A percentile compares a stretch with the other conserved stretches of the same genome.
These are phyloP conservation scores for Morpho helenor DNA, from an alignment of 2,888 invertebrate genomes.

Conservation along the genomic window DNA sequence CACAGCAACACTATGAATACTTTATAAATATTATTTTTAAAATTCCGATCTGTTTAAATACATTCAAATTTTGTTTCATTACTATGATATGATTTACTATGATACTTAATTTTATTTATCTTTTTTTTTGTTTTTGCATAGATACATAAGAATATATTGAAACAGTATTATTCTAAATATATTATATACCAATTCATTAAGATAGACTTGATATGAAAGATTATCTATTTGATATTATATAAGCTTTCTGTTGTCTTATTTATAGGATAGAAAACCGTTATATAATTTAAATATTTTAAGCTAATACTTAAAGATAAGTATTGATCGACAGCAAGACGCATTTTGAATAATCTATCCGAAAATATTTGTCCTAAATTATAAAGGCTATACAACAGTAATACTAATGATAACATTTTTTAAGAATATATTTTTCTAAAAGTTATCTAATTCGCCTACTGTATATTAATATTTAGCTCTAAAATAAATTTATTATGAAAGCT, in stretches of 20 bases:
- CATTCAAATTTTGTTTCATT: constrained; percentile 31
- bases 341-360: constrained; percentile 64
- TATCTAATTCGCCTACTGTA: constrained; percentile 24
- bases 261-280: constrained; percentile 44
- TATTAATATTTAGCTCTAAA: constrained; percentile 25
- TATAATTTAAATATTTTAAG: constrained; percentile 14
- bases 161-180: no score
- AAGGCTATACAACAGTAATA: constrained; percentile 43
- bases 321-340: constrained; percentile 36
- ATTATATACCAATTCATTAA: no score
- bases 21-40: background rate
- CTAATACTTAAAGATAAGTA: constrained; percentile 18
- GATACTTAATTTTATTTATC: constrained; percentile 16
- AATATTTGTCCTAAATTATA: constrained; percentile 56
- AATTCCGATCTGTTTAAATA: constrained; percentile 21
- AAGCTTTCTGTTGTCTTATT: constrained; percentile 9
- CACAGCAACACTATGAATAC: constrained; percentile 37
- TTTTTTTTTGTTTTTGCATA: constrained; percentile 26
- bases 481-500: constrained; percentile 13
- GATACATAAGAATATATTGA: constrained; percentile 6
- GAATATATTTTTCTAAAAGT: constrained; percentile 24
- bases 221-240: background rate
- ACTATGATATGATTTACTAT: constrained; percentile 33
- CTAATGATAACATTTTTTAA: constrained; percentile 22
- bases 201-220: background rate